Percentiles rank a stretch among this genome's conserved stretches.
Conservation (phyloP, 2,888 invertebrate genomes). For the Spodoptera picta region DNA sequence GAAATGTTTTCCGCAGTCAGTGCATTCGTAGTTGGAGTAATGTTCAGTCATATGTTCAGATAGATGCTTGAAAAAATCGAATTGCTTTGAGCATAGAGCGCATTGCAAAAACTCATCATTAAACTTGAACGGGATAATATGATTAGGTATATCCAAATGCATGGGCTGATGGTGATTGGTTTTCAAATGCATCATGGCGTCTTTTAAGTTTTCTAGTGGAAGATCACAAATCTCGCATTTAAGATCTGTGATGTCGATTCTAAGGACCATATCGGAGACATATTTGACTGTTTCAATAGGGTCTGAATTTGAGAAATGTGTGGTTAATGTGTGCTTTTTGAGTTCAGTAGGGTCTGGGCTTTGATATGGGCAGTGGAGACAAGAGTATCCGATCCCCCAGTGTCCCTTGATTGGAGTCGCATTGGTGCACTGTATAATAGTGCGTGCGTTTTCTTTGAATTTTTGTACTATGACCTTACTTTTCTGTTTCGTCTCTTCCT, state of each 20-base stretch:
- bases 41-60: constrained; percentile 75
- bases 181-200: constrained; percentile 47
- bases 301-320: constrained; percentile 56
- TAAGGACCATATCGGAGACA: constrained; percentile 59
- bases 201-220: constrained; percentile 30
- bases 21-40: constrained; percentile 72
- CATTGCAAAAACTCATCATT: constrained; percentile 58
- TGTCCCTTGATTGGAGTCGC: constrained; percentile 71
- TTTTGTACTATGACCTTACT: constrained; percentile 17
- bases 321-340: constrained; percentile 66
- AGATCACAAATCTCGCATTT: constrained; percentile 43
- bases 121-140: constrained; percentile 60
- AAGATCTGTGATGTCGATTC: constrained; percentile 70
- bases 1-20: constrained; percentile 67
- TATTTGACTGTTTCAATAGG: constrained; percentile 57
- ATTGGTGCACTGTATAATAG: constrained; percentile 60
- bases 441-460: constrained; percentile 42
- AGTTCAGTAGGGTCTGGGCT: constrained; percentile 61
- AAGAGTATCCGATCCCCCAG: constrained; percentile 68
- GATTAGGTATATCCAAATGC: constrained; percentile 52
- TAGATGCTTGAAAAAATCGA: constrained; percentile 67
- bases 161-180: constrained; percentile 35
- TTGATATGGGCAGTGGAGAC: constrained; percentile 66
- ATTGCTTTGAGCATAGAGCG: constrained; percentile 65
- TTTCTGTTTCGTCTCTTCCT: constrained; percentile 1